Base-by-base conservation (phyloP, 2,888 invertebrate genomes). In the Sphaerophoria taeniata region DNA sequence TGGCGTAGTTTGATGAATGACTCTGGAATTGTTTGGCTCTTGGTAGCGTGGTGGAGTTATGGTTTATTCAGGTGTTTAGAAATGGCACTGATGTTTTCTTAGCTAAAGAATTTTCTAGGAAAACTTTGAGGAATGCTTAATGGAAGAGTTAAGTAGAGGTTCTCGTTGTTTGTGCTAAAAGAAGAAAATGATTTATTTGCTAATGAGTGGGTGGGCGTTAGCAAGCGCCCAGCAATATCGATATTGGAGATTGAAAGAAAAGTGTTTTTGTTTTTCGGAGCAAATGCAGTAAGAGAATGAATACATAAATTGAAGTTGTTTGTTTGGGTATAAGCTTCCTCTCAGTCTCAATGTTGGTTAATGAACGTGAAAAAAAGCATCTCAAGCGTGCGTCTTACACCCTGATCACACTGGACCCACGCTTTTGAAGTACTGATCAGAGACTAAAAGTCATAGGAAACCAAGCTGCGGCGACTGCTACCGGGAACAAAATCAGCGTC, bases 31-130 rank as follows among this genome's bases (percentile, higher is more conserved):
- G 78, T 47, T 36, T 33, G 70, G 70, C 9, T 24, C 24, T 24
- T 24, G 24, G 31, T 63, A 16, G 49, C 43, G 24, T 24, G 24
- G 24, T 24, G 24, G 24, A 2, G 24, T 24, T 24, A 7, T 70
- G 60, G 84, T 84, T 84, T 84, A 76, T 80, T 76, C 84, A 84
- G 84, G 84, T 84, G 83, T 75, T 83, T 55, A 53, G 39, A 65
- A 79, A 79, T 65, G 43, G 60, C 65, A 45, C 60, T 63, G 67
- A 67, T 75, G 60, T 75, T 75, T 79, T 79, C 65, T 36, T 75
- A 36, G 45, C 36, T 43, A 33, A 51, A 43, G 84, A 84, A 84
- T 84, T 75, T 69, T 47, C 36, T 75, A 70, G 55, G 72, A 83
- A 78, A 78, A 83, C 83, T 78, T 70, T 53, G 1, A 58, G 51